Evolutionary conservation across 2,113 vertebrate genomes (phyloP).

Genomic region (Macquaria ambigua): DNA sequence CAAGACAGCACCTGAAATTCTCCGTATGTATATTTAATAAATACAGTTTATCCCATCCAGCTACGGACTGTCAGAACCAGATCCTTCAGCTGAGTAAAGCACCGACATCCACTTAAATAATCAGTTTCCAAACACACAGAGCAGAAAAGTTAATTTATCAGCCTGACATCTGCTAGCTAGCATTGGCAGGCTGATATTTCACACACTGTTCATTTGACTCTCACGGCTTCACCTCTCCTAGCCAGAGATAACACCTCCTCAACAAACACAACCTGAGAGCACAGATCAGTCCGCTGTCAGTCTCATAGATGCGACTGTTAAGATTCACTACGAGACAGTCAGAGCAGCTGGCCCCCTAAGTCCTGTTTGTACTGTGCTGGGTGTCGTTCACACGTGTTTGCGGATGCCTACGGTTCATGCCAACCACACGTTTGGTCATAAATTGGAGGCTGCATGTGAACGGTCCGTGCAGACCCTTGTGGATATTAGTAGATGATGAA

Average conservation of each 20-base stretch:
- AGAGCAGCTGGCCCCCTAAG: too few species aligned
- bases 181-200: background rate
- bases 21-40: too few species aligned
- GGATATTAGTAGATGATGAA: too few species aligned
- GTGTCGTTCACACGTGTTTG: background rate
- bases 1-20: too few species aligned
- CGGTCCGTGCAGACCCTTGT: background rate
- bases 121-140: background rate
- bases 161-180: background rate
- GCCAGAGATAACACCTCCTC: background rate
- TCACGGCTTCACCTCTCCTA: background rate
- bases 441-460: background rate
- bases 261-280: background rate
- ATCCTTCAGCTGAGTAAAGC: too few species aligned
- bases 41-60: too few species aligned
- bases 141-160: background rate
- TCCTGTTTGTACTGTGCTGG: background rate
- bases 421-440: background rate
- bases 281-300: background rate
- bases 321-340: too few species aligned
- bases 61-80: too few species aligned
- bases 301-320: background rate
- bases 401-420: too few species aligned
- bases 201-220: background rate
- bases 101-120: background rate